A percentile compares a stretch with the other conserved stretches of the same genome.
These are phyloP conservation scores for Thamnophis sirtalis DNA, from an alignment of 2,113 vertebrate species.

Conservation along the genomic window DNA sequence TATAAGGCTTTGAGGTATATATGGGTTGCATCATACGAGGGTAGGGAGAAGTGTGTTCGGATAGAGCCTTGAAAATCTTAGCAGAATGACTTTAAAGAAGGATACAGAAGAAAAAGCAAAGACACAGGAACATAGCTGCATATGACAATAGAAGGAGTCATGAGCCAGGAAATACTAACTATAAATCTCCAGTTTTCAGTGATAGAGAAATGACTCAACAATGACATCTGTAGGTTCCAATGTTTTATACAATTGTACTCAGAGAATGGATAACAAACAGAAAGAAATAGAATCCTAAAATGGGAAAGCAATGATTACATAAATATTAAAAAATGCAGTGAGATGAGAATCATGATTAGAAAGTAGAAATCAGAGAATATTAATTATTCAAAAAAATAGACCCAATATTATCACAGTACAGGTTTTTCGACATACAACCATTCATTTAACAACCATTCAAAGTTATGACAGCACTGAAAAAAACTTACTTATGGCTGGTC, in stretches of 20 bases:
- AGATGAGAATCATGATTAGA: neutral
- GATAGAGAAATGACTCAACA: neutral
- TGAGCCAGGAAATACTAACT: neutral
- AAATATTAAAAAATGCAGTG: neutral
- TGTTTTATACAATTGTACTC: neutral
- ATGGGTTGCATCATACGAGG: neutral
- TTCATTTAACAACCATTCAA: neutral
- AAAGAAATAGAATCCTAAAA: neutral
- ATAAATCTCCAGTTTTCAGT: neutral
- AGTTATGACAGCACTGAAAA: neutral
- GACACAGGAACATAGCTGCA: neutral
- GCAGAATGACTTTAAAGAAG: neutral
- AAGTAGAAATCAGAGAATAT: neutral
- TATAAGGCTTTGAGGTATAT: neutral
- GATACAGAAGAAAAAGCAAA: neutral
- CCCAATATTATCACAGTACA: neutral
- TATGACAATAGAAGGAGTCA: neutral
- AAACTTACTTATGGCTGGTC: neutral
- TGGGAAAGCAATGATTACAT: neutral
- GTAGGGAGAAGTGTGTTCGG: neutral
- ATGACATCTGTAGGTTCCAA: neutral
- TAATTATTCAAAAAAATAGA: neutral
- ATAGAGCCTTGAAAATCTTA: neutral
- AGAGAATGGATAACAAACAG: neutral
- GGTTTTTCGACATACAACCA: neutral